A percentile compares a stretch with the other conserved stretches of the same genome.
Evolutionary conservation across 2,797 vertebrate genomes (phyloP).

Genomic region (Manis pentadactyla): DNA sequence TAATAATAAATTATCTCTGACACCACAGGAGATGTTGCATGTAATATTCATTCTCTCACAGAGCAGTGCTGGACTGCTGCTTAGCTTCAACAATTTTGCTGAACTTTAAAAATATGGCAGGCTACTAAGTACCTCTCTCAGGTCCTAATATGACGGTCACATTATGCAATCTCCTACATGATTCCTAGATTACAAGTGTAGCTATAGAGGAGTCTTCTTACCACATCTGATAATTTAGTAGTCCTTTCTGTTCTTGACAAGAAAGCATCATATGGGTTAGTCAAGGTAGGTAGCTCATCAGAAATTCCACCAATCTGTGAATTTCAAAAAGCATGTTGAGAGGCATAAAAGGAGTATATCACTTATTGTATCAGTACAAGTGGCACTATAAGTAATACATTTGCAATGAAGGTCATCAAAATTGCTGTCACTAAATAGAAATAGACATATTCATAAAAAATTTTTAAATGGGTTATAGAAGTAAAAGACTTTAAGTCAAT

Average conservation of each 20-base stretch:
- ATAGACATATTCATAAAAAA: not conserved
- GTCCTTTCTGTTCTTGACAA: constrained; percentile 74
- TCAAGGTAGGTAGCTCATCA: constrained; percentile 67
- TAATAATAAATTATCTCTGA: not conserved
- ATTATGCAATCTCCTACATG: not conserved
- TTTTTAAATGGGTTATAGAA: not conserved
- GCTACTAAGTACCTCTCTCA: not conserved
- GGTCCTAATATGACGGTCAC: not conserved
- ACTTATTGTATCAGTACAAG: not conserved
- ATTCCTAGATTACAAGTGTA: not conserved
- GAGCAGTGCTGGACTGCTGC: not conserved
- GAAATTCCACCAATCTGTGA: constrained; percentile 51
- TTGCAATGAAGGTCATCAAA: not conserved
- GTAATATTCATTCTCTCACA: not conserved
- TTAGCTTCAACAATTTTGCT: constrained; percentile 21
- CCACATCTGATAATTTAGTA: constrained; percentile 44
- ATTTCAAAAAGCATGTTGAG: constrained; percentile 60
- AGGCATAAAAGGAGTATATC: not conserved
- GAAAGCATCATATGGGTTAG: constrained; percentile 66
- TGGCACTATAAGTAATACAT: not conserved
- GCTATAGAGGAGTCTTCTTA: constrained; percentile 57
- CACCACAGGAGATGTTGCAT: not conserved
- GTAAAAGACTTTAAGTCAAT: not conserved
- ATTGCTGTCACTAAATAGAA: not conserved
- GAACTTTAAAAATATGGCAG: constrained; percentile 11